Percentiles rank a stretch among this genome's conserved stretches.
Conservation (phyloP, 2,113 vertebrate genomes). For the Rhinopomastus cyanomelas region DNA sequence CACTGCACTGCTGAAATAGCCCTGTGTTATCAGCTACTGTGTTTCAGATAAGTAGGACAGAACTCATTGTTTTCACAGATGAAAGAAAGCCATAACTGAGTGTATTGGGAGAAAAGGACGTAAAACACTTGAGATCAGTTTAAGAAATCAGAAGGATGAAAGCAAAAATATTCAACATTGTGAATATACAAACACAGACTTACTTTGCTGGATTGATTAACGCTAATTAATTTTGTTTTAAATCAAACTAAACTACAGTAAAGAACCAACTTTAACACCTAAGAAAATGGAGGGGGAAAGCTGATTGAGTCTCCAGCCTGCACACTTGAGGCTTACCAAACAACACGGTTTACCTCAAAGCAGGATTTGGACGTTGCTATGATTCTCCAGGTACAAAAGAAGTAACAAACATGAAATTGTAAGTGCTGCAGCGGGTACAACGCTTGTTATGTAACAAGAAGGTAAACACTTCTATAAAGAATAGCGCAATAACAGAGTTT, state of each 20-base stretch:
- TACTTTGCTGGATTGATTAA: neutral
- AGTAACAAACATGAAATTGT: neutral
- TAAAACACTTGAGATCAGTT: neutral
- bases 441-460: neutral
- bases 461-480: neutral
- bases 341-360: neutral
- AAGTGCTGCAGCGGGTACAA: neutral
- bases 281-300: neutral
- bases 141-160: neutral
- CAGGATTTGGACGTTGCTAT: neutral
- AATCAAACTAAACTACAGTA: neutral
- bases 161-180: neutral
- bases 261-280: neutral
- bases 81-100: neutral
- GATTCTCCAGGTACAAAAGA: neutral
- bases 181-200: neutral
- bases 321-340: neutral
- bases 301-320: neutral
- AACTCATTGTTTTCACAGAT: neutral
- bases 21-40: neutral
- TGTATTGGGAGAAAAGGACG: neutral
- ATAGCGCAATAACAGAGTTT: neutral
- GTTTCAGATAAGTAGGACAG: neutral
- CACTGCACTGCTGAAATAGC: neutral
- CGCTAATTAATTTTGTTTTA: neutral